phyloP scores from a whole-genome alignment of 2,113 vertebrate species.

The Microcebus jonahi region DNA sequence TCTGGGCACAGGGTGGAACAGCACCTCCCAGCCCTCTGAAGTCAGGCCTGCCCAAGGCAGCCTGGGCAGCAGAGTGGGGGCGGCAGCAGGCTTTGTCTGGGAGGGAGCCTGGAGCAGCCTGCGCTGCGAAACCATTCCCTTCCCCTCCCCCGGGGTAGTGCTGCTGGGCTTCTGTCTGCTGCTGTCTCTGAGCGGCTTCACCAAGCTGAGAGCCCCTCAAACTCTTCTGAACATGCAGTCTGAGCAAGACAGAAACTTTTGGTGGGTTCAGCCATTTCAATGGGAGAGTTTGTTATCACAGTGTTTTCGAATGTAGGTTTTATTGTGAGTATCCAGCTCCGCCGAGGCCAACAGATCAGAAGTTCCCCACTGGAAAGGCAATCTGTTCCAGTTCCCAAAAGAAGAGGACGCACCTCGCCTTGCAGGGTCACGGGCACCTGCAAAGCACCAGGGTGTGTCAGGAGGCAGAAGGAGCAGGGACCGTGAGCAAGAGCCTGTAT shows the following conservation, averaged over 20 bases:
- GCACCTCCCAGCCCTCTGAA: neutral
- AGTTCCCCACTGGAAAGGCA: neutral
- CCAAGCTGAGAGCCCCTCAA: neutral
- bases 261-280: neutral
- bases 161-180: neutral
- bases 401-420: fast-evolving
- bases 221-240: neutral
- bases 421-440: neutral
- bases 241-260: neutral
- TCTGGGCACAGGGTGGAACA: no score
- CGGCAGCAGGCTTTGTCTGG: neutral
- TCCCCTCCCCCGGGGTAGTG: neutral
- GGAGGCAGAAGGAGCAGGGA: neutral
- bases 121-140: no score
- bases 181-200: no score
- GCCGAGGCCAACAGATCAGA: neutral
- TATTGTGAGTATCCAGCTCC: neutral
- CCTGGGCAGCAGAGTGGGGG: no score
- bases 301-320: neutral
- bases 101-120: neutral
- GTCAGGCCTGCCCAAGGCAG: neutral
- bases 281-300: neutral
- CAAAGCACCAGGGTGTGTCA: neutral
- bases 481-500: neutral
- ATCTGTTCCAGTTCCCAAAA: neutral